Conservation (phyloP, 1,140 invertebrate genomes). For the Drosophila littoralis region DNA sequence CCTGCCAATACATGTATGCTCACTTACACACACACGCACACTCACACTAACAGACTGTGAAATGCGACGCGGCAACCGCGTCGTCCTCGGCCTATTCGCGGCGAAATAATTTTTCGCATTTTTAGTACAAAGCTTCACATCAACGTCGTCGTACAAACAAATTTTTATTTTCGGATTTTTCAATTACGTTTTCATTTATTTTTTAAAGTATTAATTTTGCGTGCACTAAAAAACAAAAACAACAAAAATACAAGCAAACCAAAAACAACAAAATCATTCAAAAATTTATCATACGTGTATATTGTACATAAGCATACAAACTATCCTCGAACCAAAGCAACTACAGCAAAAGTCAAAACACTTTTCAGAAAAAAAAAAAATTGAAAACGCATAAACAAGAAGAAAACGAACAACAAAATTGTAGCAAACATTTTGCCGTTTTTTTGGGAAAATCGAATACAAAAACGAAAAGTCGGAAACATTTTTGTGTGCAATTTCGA, state of each 20-base stretch:
- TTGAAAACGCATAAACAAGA: constrained; percentile 13
- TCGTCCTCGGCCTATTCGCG: constrained; percentile 83
- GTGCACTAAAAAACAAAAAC: constrained; percentile 81
- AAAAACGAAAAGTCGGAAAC: constrained; percentile 32
- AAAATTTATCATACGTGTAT: constrained; percentile 65
- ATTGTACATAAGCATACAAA: constrained; percentile 43
- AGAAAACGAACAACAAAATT: constrained; percentile 12
- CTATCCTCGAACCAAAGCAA: constrained; percentile 47
- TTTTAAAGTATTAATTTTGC: constrained; percentile 80
- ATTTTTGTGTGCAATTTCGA: constrained; percentile 65
- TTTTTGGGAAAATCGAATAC: constrained; percentile 18
- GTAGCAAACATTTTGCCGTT: constrained; percentile 57
- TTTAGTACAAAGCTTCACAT: constrained; percentile 85
- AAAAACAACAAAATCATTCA: constrained; percentile 60
- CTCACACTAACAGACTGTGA: constrained; percentile 24
- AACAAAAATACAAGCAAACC: constrained; percentile 47
- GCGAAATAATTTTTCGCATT: constrained; percentile 84
- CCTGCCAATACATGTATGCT: constrained; percentile 56
- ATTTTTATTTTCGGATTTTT: constrained; percentile 85
- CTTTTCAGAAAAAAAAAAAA: constrained; percentile 41
- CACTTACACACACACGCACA: constrained; percentile 22
- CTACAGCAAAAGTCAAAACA: constrained; percentile 46
- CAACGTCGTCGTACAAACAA: constrained; percentile 84
- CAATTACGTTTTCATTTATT: constrained; percentile 83
- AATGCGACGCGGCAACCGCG: constrained; percentile 52